Evolutionary conservation across 2,888 invertebrate species (phyloP).

Genomic region (Danaus chrysippus): DNA sequence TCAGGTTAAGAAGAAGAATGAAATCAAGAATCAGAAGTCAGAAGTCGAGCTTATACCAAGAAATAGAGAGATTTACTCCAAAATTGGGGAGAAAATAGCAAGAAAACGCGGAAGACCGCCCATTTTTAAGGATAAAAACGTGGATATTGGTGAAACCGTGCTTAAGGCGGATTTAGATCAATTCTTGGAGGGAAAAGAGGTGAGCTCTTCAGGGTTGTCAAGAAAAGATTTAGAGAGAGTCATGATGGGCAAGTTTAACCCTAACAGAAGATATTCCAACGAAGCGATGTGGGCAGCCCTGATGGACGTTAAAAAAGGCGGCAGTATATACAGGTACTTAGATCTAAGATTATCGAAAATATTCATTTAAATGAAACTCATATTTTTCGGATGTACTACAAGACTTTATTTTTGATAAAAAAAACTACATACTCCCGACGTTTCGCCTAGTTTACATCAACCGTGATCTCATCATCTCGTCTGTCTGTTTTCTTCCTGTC

Average conservation of each 20-base stretch:
- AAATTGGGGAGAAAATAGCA: slow-evolving; percentile 56
- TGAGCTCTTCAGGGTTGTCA: slow-evolving; percentile 72
- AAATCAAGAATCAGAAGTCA: slow-evolving; percentile 53
- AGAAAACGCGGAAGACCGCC: slow-evolving; percentile 64
- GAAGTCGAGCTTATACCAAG: slow-evolving; percentile 71
- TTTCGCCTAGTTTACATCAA: too few relatives aligned
- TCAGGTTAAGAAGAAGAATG: slow-evolving; percentile 55
- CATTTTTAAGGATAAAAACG: slow-evolving; percentile 66
- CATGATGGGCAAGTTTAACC: slow-evolving; percentile 77
- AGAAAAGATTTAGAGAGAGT: slow-evolving; percentile 71
- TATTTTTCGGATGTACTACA: too few relatives aligned
- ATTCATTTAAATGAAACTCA: too few relatives aligned
- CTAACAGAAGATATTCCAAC: slow-evolving; percentile 71
- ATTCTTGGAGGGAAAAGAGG: slow-evolving; percentile 72
- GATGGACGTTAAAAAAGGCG: slow-evolving; percentile 80
- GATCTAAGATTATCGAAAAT: too few relatives aligned
- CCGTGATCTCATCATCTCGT: too few relatives aligned
- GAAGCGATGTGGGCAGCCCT: slow-evolving; percentile 79
- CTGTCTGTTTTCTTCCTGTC: too few relatives aligned
- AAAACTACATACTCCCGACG: too few relatives aligned
- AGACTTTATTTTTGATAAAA: too few relatives aligned
- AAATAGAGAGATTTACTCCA: slow-evolving; percentile 46
- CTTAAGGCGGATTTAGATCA: slow-evolving; percentile 73
- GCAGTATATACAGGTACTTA: slow-evolving; percentile 78
- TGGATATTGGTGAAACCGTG: slow-evolving; percentile 69